Conservation (phyloP, 2,797 vertebrate species). For the Silurus lanzhouensis region DNA sequence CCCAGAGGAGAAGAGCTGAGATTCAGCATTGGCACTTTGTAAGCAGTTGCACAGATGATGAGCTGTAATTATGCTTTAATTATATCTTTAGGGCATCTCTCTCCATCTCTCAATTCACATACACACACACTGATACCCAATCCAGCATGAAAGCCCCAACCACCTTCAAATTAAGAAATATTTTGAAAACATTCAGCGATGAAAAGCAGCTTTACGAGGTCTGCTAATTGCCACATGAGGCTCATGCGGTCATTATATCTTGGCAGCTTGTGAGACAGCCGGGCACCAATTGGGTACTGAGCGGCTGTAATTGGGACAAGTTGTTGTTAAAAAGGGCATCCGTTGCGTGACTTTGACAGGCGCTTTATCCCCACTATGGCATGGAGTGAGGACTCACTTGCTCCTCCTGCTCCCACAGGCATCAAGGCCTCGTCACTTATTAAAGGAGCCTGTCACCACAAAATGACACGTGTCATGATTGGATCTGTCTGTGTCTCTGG, state of each 20-base stretch:
- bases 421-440: constrained; percentile 84
- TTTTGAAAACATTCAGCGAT: constrained; percentile 76
- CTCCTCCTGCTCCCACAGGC: constrained; percentile 62
- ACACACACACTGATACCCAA: neutral
- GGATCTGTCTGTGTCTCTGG: constrained; percentile 85
- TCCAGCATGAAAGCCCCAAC: constrained; percentile 40
- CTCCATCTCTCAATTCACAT: constrained; percentile 46
- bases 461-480: constrained; percentile 95
- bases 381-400: constrained; percentile 50
- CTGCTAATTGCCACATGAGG: constrained; percentile 68
- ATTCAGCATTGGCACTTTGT: constrained; percentile 73
- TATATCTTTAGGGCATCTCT: constrained; percentile 75
- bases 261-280: constrained; percentile 65
- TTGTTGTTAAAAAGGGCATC: constrained; percentile 69
- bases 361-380: constrained; percentile 54
- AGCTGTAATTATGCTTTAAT: constrained; percentile 79
- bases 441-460: constrained; percentile 86
- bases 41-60: constrained; percentile 76
- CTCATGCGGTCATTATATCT: constrained; percentile 60
- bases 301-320: constrained; percentile 78
- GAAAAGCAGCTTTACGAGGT: constrained; percentile 65
- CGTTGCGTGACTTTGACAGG: constrained; percentile 71
- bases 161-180: constrained; percentile 70
- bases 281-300: constrained; percentile 66
- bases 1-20: constrained; percentile 64